Base-by-base conservation (phyloP, 53 echinoderm and acorn worm genomes). In the Henricia sp. region DNA sequence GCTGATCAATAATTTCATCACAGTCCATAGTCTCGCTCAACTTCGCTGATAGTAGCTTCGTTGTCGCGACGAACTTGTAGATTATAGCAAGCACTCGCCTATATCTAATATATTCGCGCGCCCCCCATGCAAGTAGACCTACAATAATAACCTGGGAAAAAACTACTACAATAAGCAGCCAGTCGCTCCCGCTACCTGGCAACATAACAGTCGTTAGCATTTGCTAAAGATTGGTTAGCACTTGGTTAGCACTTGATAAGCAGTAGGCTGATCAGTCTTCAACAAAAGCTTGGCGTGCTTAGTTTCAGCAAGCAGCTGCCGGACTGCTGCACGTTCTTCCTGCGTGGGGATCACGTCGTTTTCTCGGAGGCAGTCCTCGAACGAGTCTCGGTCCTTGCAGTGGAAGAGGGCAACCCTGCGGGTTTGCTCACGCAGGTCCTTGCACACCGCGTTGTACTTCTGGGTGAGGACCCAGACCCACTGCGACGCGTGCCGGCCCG, bases 251-350 rank as follows among this genome's bases (percentile, higher is more conserved):
- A 52, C 16, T 19, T 35, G 46, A 8, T 53, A 71, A 71, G 71
- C 48, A 53, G 36, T 40, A 0, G 84, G 72, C 35, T 84, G 62
- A 54, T 51, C 70, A 39, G 84, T 71, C 53, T 54, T 68, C 56
- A 83, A 32, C 56, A 83, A 37, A 19, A 83, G 60, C 55, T 84
- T 84, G n/a, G 71, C 44, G 33, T 84, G 50, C 33, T 84, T 56
- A 21, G 59, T 12, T 65, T 84, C 32, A 35, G 85, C 41, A 30
- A 72, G 48, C 44, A 1, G 35, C 19, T 85, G 10, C 20, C 72
- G 25, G 30, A 85, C 28, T 4, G 17, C 38, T 4, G 37, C 67
- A 4, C 67, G 36, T 39, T 66, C 10, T 20, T 66, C 37, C 38
- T 1, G 20, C 33, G 85, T 41, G 2, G 71, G 85, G 52, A 85